These are phyloP conservation scores for Allophyes oxyacanthae DNA, from an alignment of 2,888 invertebrate species.

Conservation along the genomic window DNA sequence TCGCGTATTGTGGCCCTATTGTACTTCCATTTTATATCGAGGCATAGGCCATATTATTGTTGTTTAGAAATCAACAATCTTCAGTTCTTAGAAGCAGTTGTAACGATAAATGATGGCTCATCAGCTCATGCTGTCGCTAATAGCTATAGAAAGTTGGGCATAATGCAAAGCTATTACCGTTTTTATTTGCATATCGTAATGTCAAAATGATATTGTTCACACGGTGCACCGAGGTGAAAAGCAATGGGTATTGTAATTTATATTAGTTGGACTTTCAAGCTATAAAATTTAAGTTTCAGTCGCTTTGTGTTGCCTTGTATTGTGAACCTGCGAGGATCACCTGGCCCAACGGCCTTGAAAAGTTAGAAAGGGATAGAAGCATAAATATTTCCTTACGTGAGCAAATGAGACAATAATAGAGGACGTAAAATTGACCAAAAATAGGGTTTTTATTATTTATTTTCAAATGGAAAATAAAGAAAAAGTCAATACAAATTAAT, in stretches of 20 bases:
- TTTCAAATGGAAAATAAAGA: too few relatives aligned
- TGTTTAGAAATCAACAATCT: slow-evolving; percentile 42
- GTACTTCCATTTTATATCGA: not conserved
- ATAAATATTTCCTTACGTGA: too few relatives aligned
- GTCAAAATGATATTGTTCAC: slow-evolving; percentile 60
- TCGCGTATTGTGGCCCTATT: too few relatives aligned
- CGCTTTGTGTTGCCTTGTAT: not conserved
- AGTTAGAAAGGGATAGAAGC: too few relatives aligned
- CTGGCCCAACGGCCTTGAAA: too few relatives aligned
- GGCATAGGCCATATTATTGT: slow-evolving; percentile 7
- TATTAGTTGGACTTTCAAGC: slow-evolving; percentile 29
- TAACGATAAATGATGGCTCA: slow-evolving; percentile 61
- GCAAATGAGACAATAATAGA: too few relatives aligned
- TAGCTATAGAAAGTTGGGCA: slow-evolving; percentile 66
- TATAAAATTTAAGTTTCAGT: slow-evolving; percentile 8
- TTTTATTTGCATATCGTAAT: slow-evolving; percentile 69
- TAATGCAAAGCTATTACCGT: slow-evolving; percentile 61
- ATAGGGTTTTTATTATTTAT: too few relatives aligned
- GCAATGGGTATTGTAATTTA: slow-evolving; percentile 26
- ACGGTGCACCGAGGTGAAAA: slow-evolving; percentile 30
- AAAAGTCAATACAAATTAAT: too few relatives aligned
- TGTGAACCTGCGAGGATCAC: too few relatives aligned
- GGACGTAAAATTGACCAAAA: too few relatives aligned
- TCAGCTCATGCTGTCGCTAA: slow-evolving; percentile 57
- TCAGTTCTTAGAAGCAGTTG: slow-evolving; percentile 42